Base-by-base conservation (phyloP, 2,797 vertebrate species). In the Protosalanx chinensis region DNA sequence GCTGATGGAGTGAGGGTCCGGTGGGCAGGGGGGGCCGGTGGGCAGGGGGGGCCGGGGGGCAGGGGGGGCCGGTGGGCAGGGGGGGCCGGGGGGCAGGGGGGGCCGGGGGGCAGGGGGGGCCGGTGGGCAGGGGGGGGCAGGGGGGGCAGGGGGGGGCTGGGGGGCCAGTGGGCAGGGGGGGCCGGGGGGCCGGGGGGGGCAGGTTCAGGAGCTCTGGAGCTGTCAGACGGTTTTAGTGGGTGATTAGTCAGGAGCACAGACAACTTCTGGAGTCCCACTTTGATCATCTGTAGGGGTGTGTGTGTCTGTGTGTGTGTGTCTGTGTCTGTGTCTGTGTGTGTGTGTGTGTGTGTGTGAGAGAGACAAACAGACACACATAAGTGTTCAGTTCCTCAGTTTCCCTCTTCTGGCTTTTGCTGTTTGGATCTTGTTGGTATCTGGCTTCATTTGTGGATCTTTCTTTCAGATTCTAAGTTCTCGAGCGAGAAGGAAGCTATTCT, bases 151-250 rank as follows among this genome's bases (percentile, higher is more conserved):
- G 23, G 23, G 23, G 23, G 23, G n/a, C n/a, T n/a, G n/a, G n/a
- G n/a, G n/a, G n/a, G n/a, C n/a, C n/a, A n/a, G n/a, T n/a, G n/a
- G n/a, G n/a, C n/a, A n/a, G n/a, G n/a, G n/a, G n/a, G n/a, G n/a
- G n/a, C n/a, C n/a, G n/a, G n/a, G n/a, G n/a, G n/a, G n/a, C n/a
- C 78, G 72, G 80, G 79, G 79, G 76, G 64, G 35, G 62, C 71
- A 53, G 4, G 77, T 76, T 74, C 74, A 76, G 81, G 76, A 81
- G 77, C 79, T 74, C 74, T 75, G 81, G 76, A 81, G 77, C 79
- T 86, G 86, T 87, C 82, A 68, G 75, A 67, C 72, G 78, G 74
- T 81, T 88, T 86, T 85, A 84, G 79, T 71, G 72, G 75, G 76
- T 85, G 82, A 88, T 87, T 87, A 85, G 81, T 87, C 84, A 84